Percentiles rank a stretch among this genome's conserved stretches.
Evolutionary conservation across 1,140 invertebrate species (phyloP).

Genomic region (Chrysopa pallens): DNA sequence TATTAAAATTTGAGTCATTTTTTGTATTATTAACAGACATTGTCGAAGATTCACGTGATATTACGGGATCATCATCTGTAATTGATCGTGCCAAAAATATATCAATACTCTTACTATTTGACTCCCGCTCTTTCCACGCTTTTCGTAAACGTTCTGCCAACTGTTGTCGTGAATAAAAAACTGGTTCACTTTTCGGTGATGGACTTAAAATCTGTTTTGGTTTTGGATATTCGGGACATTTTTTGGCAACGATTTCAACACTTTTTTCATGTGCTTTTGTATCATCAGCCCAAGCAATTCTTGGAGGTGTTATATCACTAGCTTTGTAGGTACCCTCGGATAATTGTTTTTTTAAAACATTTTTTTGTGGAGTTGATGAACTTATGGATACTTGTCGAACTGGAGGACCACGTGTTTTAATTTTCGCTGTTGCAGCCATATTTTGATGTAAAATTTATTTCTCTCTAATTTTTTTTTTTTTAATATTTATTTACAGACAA

Average conservation of each 20-base stretch:
- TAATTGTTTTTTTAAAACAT: not conserved
- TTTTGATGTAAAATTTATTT: too few relatives aligned
- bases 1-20: too few relatives aligned
- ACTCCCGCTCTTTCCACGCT: constrained; percentile 29
- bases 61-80: too few relatives aligned
- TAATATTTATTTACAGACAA: too few relatives aligned
- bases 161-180: constrained; percentile 30
- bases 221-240: not conserved
- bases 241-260: not conserved
- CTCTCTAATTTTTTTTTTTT: too few relatives aligned
- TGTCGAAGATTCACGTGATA: too few relatives aligned
- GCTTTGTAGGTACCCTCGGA: not conserved
- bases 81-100: constrained; percentile 27
- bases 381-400: not conserved
- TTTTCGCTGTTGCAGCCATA: too few relatives aligned
- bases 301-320: not conserved
- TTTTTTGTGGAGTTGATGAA: not conserved
- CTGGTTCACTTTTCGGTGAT: constrained; percentile 23
- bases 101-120: constrained; percentile 29
- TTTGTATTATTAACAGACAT: too few relatives aligned
- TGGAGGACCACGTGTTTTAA: not conserved
- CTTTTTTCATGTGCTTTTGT: not conserved
- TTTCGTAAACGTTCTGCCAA: constrained; percentile 27
- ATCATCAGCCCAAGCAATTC: not conserved
- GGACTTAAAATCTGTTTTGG: not conserved